Evolutionary conservation across 2,888 invertebrate genomes (phyloP).

Genomic region (Heteromurus nitidus): DNA sequence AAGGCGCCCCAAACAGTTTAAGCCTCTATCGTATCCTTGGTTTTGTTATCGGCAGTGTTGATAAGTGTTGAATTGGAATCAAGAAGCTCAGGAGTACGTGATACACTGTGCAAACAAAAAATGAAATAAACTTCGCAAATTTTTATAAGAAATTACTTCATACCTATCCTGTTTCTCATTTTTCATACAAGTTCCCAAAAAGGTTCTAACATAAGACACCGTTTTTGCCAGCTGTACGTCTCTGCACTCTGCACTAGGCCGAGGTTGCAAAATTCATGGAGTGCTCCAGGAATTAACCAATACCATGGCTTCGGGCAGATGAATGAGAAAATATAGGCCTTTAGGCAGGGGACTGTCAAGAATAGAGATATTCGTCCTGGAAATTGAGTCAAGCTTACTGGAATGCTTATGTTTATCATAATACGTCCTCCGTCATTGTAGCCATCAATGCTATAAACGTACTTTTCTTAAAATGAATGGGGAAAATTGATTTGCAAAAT

Average conservation of each 20-base stretch:
- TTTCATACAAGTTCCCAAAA: no score
- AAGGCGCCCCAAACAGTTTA: slow-evolving; percentile 85
- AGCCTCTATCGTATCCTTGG: slow-evolving; percentile 54
- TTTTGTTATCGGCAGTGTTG: slow-evolving; percentile 7
- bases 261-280: slow-evolving; percentile 61
- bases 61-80: no score
- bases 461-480: slow-evolving; percentile 15
- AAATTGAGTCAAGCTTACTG: neutral
- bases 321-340: neutral
- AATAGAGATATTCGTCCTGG: neutral
- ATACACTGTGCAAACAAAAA: no score
- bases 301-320: slow-evolving; percentile 44
- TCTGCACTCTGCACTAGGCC: no score
- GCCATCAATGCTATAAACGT: slow-evolving; percentile 15
- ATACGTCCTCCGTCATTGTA: neutral
- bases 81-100: no score
- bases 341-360: neutral
- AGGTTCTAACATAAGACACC: no score
- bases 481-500: no score
- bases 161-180: no score
- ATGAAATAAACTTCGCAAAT: no score
- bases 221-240: no score
- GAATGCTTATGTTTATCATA: neutral
- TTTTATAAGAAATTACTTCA: no score
- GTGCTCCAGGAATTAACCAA: slow-evolving; percentile 62